phyloP scores from a whole-genome alignment of 2,113 vertebrate genomes.

The Phasianus colchicus region DNA sequence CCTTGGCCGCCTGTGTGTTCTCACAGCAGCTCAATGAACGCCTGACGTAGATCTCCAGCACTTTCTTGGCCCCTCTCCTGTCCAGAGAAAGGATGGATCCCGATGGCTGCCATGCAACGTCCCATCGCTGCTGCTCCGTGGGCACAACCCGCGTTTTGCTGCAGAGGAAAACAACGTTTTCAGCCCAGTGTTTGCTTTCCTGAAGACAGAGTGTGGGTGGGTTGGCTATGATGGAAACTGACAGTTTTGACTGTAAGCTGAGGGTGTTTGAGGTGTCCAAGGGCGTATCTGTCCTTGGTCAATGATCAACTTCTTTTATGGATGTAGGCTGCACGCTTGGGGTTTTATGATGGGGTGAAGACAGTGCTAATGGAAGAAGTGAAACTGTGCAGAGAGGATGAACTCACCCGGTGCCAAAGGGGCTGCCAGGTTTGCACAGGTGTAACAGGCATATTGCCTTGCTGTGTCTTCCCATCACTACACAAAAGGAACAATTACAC shows the following conservation, averaged over 20 bases:
- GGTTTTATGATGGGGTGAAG: not conserved
- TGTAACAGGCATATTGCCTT: not conserved
- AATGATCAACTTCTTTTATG: not conserved
- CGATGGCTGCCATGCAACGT: rapidly evolving
- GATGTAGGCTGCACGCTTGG: rapidly evolving
- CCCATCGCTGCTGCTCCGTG: rapidly evolving
- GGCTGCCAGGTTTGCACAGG: not conserved
- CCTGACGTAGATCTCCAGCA: slow-evolving; percentile 82
- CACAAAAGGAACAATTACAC: rapidly evolving
- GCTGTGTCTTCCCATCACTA: not conserved
- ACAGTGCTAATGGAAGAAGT: not conserved
- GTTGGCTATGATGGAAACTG: not conserved
- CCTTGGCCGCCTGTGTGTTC: not conserved
- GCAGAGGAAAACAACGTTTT: not conserved
- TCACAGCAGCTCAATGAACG: slow-evolving; percentile 81
- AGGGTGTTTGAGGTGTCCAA: not conserved
- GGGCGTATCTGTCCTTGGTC: not conserved
- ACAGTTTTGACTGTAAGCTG: not conserved
- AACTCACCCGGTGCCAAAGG: rapidly evolving
- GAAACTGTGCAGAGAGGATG: not conserved
- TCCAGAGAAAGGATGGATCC: slow-evolving; percentile 73
- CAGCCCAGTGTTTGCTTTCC: not conserved
- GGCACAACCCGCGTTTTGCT: not conserved
- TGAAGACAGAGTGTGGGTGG: rapidly evolving
- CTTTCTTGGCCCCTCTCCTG: slow-evolving; percentile 64